Evolutionary conservation across 2,888 invertebrate genomes (phyloP), one percentile per base, ranked within the genome.

Genomic region (Callosobruchus maculatus): DNA sequence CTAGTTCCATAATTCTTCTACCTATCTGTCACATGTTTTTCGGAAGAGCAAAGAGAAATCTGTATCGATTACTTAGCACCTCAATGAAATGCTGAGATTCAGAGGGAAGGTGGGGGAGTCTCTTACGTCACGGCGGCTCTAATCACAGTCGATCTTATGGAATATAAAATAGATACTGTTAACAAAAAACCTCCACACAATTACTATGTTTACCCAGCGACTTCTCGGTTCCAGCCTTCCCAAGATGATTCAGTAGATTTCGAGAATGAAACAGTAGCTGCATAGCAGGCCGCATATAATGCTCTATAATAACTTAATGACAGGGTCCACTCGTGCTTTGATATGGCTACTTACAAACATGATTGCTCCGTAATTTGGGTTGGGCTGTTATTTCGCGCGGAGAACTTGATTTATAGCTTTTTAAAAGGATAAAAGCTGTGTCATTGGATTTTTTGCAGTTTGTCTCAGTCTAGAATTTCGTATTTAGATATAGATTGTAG

Each of bases 251-350:
- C 80, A 80, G 77, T 76, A 75, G 74, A 77, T 79, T 81, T 79
- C 72, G 72, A 72, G 80, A 78, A 82, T 81, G 80, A 81, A 83
- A 83, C 83, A 77, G 84, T 83, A 83, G 84, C 83, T 74, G 76
- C 76, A 18, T 49, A 13, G 18, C 49, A 74, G 78, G 76, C 79
- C 79, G 74, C 76, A 77, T 83, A 49, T 49, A 82, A 82, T 81
- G 49, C 49, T 82, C 78, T 74, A 78, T 83, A 83, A 83, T 78
- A 74, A 80, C 81, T 80, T 83, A 83, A 83, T 83, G 81, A 81
- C 78, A 80, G 78, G 49, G 75, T 73, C 76, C 72, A 75, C 73
- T 72, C 72, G 78, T 75, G 22, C 73, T 82, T 81, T 82, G 82
- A 83, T 82, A 82, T 79, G 74, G 75, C 78, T 77, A 78, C 75